Percentiles rank a stretch among this genome's conserved stretches.
These are phyloP conservation scores for Neomonachus schauinslandi DNA, from an alignment of 2,113 vertebrate genomes.

Conservation along the genomic window DNA sequence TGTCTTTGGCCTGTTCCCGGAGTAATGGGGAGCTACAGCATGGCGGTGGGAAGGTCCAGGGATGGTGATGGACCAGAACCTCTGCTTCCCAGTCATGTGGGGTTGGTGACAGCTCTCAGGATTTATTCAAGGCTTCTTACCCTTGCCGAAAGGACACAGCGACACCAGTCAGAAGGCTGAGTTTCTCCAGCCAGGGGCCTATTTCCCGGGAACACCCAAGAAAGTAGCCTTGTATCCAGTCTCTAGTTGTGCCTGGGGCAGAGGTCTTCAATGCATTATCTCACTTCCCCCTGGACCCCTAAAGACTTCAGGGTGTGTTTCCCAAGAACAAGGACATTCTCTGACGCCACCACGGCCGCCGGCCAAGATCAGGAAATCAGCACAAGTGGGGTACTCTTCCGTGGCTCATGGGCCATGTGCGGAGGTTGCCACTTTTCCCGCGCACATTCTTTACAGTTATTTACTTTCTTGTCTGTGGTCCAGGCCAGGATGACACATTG, in stretches of 20 bases:
- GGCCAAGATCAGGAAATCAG: neutral
- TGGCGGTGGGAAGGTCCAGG: neutral
- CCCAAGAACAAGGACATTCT: slow-evolving; percentile 21
- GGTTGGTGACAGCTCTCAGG: neutral
- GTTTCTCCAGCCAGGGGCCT: neutral
- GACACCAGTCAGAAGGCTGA: neutral
- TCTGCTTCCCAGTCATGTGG: rapidly evolving
- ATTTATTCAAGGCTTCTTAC: neutral
- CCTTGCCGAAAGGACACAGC: neutral
- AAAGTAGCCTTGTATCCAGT: neutral
- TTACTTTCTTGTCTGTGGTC: neutral
- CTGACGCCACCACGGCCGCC: neutral
- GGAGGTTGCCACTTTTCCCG: neutral
- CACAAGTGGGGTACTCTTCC: neutral
- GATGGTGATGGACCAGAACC: neutral
- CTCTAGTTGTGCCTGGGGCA: neutral
- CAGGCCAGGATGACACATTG: neutral
- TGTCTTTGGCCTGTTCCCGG: neutral
- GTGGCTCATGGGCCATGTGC: neutral
- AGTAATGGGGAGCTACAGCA: neutral
- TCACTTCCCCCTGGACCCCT: neutral
- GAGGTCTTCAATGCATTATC: neutral
- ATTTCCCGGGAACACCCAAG: neutral
- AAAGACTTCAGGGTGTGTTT: neutral
- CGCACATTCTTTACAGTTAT: neutral